Evolutionary conservation across 2,888 invertebrate genomes (phyloP), one percentile per base, ranked within the genome.

Genomic region (Cheilosia vulpina): DNA sequence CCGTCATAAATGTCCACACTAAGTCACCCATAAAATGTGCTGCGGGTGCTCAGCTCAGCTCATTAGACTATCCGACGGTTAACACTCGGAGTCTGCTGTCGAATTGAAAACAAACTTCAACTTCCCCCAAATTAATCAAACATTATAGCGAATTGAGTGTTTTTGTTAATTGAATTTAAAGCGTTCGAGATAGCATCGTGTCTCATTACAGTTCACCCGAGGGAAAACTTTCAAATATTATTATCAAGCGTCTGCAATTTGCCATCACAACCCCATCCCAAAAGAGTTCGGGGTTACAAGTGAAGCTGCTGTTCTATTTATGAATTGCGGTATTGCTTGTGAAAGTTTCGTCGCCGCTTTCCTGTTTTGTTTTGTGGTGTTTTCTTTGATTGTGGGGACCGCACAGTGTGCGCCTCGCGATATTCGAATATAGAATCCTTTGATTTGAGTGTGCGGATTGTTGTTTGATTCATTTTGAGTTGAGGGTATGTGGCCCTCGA

Each of bases 151-250:
- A 72, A 41, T 62, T 27, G 27, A 57, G 69, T 57, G 69, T 38
- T 69, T 38, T 24, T 58, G 34, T 69, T 45, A 57, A 34, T 60
- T 62, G 27, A 41, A 62, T 62, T 43, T 53, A 60, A 71, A 71
- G 38, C 21, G 58, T 71, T 45, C 38, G 34, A 11, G 34, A 47
- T 47, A 24, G 27, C 31, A 27, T 52, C 24, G 65, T 41, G 24
- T 41, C 66, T 68, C 43, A 55, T 55, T 68, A 43, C 55, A 27
- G 27, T 27, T 52, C 24, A 13, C 52, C 38, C 19, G 45, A 31
- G 43, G 13, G 17, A 17, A 11, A 43, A 53, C n/a, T 68, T 55
- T 68, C 13, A 19, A 68, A 68, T 43, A 55, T 31, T 15, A 43
- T 55, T 68, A 43, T 55, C 43, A 68, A 38, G 31, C 17, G 19